A percentile compares a stretch with the other conserved stretches of the same genome.
Conservation (phyloP, 2,888 invertebrate species). For the Nomada lathburiana region DNA sequence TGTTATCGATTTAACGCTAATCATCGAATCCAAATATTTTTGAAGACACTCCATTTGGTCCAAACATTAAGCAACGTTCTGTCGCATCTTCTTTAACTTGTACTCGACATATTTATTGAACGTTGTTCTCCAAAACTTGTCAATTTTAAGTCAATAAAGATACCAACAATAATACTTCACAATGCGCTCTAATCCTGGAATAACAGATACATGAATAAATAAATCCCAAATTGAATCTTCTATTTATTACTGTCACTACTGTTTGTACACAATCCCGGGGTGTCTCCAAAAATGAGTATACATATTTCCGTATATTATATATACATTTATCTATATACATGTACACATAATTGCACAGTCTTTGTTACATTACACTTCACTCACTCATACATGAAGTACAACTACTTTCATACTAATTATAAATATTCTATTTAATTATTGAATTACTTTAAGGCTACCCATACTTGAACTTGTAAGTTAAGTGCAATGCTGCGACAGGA, state of each 20-base stretch:
- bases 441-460: slow-evolving; percentile 74
- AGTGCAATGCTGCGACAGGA: slow-evolving; percentile 72
- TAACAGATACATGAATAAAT: slow-evolving; percentile 50
- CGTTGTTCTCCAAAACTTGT: slow-evolving; percentile 62
- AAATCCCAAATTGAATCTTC: slow-evolving; percentile 51
- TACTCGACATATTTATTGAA: slow-evolving; percentile 62
- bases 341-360: slow-evolving; percentile 62
- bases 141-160: slow-evolving; percentile 70
- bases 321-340: slow-evolving; percentile 56
- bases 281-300: slow-evolving; percentile 68
- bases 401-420: slow-evolving; percentile 81
- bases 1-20: slow-evolving; percentile 73
- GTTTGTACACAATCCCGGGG: slow-evolving; percentile 57
- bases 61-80: slow-evolving; percentile 47
- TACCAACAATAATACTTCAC: slow-evolving; percentile 52
- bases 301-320: slow-evolving; percentile 64
- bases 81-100: slow-evolving; percentile 45
- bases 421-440: slow-evolving; percentile 79
- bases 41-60: slow-evolving; percentile 67
- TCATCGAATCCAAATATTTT: slow-evolving; percentile 61
- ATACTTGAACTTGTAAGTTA: slow-evolving; percentile 75
- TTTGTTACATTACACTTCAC: slow-evolving; percentile 67
- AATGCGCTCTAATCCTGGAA: slow-evolving; percentile 4
- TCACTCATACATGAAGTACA: slow-evolving; percentile 78
- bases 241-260: slow-evolving; percentile 59